Percentiles rank a stretch among this genome's conserved stretches.
Evolutionary conservation across 2,113 vertebrate species (phyloP).

Genomic region (Rhea pennata): DNA sequence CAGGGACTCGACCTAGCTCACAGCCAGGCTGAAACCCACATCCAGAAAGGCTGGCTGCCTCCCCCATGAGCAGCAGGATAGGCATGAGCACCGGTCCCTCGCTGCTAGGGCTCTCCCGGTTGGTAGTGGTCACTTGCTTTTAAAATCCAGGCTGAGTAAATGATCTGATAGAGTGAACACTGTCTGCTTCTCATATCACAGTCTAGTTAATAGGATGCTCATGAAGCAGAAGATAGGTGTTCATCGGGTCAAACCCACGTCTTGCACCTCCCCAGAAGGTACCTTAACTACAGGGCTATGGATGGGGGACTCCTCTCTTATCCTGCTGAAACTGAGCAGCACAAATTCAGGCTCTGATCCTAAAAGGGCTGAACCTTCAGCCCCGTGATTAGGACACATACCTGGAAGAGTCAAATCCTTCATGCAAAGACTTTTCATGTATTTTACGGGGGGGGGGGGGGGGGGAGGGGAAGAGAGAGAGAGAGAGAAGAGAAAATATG

Average conservation of each 20-base stretch:
- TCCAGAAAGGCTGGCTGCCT: background rate
- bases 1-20: fast-evolving
- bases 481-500: background rate
- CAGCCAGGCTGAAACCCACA: fast-evolving
- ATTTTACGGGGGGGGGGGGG: background rate
- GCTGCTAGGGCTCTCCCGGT: background rate
- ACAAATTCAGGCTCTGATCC: constrained; percentile 2
- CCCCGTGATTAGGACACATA: background rate
- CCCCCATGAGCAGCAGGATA: background rate
- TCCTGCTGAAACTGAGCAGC: background rate
- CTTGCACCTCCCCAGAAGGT: constrained; percentile 38
- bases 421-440: background rate
- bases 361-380: background rate
- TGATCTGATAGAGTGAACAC: background rate
- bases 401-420: constrained; percentile 14
- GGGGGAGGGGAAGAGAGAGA: background rate
- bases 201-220: background rate
- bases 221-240: background rate
- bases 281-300: constrained; percentile 17
- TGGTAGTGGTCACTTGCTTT: background rate
- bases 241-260: constrained; percentile 10
- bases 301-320: constrained; percentile 13
- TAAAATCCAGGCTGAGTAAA: background rate
- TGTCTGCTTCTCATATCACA: background rate
- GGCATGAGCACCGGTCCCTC: fast-evolving